A percentile compares a stretch with the other conserved stretches of the same genome.
Conservation (phyloP, 2,113 vertebrate species). For the Cinclus mexicanus region DNA sequence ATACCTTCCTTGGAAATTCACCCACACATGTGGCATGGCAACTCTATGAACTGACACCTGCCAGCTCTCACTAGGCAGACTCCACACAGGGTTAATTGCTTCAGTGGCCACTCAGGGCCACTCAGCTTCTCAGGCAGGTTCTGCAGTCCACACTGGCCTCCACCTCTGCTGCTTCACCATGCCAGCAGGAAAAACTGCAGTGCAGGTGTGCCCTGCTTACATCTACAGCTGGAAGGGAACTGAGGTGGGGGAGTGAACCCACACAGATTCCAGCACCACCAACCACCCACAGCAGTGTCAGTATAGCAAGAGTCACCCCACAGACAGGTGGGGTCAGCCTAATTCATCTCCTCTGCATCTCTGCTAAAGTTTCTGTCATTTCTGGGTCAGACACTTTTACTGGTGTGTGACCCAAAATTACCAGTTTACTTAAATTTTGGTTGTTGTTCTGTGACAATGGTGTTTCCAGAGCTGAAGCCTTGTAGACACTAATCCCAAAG, state of each 20-base stretch:
- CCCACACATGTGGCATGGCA: not conserved
- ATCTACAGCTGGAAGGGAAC: not conserved
- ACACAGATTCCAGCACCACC: not conserved
- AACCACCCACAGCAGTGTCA: not conserved
- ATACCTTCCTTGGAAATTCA: not conserved
- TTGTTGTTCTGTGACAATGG: not conserved
- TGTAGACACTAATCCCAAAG: not conserved
- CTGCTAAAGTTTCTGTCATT: not conserved
- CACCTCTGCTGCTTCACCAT: rapidly evolving
- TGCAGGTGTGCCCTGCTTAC: not conserved
- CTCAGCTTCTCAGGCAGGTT: not conserved
- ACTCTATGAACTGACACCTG: not conserved
- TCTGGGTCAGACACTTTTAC: not conserved
- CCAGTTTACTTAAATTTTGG: not conserved
- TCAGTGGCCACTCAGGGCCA: not conserved
- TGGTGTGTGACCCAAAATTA: not conserved
- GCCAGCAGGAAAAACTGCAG: not conserved
- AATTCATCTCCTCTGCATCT: not conserved
- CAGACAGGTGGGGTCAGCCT: not conserved
- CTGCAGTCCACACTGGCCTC: not conserved
- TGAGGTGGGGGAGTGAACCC: not conserved
- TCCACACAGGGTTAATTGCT: not conserved
- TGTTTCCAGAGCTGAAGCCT: not conserved
- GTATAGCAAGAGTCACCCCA: not conserved
- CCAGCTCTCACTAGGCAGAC: not conserved